Conservation (phyloP, 2,113 vertebrate genomes). For the Collichthys lucidus region DNA sequence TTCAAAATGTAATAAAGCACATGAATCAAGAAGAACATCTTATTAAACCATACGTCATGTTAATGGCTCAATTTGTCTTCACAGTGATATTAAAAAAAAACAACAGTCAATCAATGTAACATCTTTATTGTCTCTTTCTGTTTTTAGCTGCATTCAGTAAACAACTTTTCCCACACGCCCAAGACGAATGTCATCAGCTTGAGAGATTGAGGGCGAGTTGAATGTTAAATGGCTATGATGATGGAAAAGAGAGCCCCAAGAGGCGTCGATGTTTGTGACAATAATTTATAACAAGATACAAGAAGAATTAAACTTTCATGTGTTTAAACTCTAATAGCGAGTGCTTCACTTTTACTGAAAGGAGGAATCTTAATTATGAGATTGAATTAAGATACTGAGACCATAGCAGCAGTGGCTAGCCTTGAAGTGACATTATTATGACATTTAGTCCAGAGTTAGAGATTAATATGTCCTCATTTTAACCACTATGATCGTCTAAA, state of each 20-base stretch:
- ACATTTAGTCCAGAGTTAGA: not conserved
- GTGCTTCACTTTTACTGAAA: not conserved
- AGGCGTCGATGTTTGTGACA: not conserved
- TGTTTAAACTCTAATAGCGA: not conserved
- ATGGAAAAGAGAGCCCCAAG: not conserved
- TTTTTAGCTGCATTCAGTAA: not conserved
- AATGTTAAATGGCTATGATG: not conserved
- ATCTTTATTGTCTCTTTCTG: not conserved
- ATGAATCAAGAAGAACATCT: not conserved
- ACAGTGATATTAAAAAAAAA: not conserved
- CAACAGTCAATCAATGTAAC: too few species aligned
- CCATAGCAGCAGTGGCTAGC: not conserved
- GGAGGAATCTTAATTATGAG: not conserved
- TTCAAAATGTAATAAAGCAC: not conserved
- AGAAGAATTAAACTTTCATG: not conserved
- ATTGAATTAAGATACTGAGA: too few species aligned
- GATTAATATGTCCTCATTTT: too few species aligned
- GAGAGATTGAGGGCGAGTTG: not conserved
- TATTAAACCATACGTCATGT: not conserved
- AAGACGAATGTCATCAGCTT: conserved; percentile 1
- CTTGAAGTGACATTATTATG: not conserved
- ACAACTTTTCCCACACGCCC: not conserved
- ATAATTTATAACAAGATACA: not conserved
- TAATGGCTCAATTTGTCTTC: not conserved
- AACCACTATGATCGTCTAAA: not conserved